Conservation (phyloP, 2,888 invertebrate species). For the Tinea semifulvella region DNA sequence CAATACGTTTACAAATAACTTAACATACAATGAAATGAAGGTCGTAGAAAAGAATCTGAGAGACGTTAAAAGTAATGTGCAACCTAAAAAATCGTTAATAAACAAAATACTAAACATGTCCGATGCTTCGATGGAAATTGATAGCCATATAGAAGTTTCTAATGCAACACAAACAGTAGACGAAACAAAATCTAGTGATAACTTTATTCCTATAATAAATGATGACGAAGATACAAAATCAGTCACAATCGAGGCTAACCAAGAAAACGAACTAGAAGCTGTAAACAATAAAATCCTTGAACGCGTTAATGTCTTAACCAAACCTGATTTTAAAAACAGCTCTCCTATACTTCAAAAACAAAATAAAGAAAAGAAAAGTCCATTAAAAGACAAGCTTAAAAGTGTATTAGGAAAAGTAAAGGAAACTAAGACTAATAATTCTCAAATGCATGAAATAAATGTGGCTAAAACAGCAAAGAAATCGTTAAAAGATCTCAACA, state of each 20-base stretch:
- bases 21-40: background rate
- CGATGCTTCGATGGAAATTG: constrained; percentile 17
- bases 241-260: constrained; percentile 14
- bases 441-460: too few species aligned
- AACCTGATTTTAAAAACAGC: background rate
- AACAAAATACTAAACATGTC: constrained; percentile 39
- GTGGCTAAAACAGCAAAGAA: constrained; percentile 17
- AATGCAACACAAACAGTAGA: background rate
- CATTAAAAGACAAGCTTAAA: too few species aligned
- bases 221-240: constrained; percentile 23
- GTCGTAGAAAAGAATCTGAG: background rate
- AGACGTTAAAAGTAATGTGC: background rate
- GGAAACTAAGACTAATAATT: too few species aligned
- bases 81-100: constrained; percentile 27
- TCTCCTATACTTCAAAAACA: constrained; percentile 20
- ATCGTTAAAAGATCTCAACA: constrained; percentile 29
- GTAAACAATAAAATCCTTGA: background rate
- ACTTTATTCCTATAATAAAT: constrained; percentile 31
- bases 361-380: too few species aligned
- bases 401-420: too few species aligned
- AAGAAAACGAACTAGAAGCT: constrained; percentile 15
- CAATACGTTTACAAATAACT: background rate
- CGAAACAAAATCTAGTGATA: constrained; percentile 23
- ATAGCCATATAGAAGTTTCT: background rate
- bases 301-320: background rate